phyloP scores from a whole-genome alignment of 2,888 invertebrate species.

The Hypselothyrea guttata region DNA sequence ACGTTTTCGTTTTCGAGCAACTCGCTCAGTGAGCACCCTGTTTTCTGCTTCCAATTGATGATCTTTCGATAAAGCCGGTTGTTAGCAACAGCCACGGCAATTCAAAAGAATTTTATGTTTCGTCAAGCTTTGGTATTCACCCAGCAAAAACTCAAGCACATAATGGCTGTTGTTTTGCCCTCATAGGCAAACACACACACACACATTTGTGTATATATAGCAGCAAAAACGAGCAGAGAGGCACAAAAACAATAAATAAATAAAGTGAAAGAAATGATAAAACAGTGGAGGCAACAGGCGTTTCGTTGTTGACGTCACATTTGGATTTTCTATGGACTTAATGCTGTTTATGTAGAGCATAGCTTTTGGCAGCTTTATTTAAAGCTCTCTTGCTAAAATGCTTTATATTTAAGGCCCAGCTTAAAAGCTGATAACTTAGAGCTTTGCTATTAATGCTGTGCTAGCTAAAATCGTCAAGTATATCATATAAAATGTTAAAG shows the following conservation, averaged over 20 bases:
- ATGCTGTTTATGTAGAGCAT: conserved; percentile 22
- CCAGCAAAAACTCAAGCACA: conserved; percentile 2
- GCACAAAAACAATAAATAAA: conserved; percentile 14
- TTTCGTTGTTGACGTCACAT: too few relatives aligned
- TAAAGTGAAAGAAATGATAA: not conserved
- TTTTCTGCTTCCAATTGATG: conserved; percentile 2
- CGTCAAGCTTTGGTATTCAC: not conserved
- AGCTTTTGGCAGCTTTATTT: not conserved
- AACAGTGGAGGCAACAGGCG: conserved; percentile 14
- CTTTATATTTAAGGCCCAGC: too few relatives aligned
- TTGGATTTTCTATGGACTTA: not conserved
- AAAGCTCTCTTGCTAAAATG: too few relatives aligned
- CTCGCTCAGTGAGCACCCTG: conserved; percentile 7
- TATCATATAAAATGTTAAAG: too few relatives aligned
- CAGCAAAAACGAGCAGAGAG: conserved; percentile 1
- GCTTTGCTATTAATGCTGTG: too few relatives aligned
- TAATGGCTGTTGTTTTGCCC: conserved; percentile 51
- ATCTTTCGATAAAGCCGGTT: conserved; percentile 44
- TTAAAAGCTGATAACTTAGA: too few relatives aligned
- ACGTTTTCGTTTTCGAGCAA: conserved; percentile 40
- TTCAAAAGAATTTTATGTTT: conserved; percentile 1
- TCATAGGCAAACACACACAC: conserved; percentile 29
- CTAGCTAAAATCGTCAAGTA: too few relatives aligned
- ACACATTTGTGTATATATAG: not conserved
- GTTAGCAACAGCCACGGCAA: conserved; percentile 23